phyloP scores from a whole-genome alignment of 2,113 vertebrate genomes.

The Mus musculus region GRCm39 chr9:41195001-41195500 shows the following conservation, averaged over 20 bases:
- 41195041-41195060: neutral
- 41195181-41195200: neutral
- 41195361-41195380: neutral
- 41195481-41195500: neutral
- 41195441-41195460: neutral
- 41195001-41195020: neutral
- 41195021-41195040: neutral
- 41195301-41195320: neutral
- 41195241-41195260: neutral
- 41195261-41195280: neutral
- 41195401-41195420: rapidly evolving
- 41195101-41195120: rapidly evolving
- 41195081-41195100: too few relatives aligned
- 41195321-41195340: neutral
- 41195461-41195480: neutral
- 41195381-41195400: neutral
- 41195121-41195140: neutral
- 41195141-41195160: neutral
- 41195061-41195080: neutral
- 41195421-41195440: neutral
- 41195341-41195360: neutral
- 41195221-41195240: neutral
- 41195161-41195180: neutral
- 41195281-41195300: neutral
- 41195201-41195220: neutral